Evolutionary conservation across 1,140 invertebrate species (phyloP).

Genomic region (Hylaeus volcanicus): DNA sequence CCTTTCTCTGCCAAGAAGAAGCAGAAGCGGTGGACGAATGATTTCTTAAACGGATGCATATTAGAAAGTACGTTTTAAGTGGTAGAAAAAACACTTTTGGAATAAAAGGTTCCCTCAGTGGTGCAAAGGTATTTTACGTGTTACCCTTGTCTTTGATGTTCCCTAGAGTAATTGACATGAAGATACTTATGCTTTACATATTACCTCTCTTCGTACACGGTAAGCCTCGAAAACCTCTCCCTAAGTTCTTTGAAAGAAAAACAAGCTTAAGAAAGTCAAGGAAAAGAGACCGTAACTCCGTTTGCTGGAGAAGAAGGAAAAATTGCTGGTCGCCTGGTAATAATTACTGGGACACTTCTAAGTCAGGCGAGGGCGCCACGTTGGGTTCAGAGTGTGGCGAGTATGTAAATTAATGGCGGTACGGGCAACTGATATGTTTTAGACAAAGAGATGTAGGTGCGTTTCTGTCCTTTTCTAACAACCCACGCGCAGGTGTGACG

Average conservation of each 20-base stretch:
- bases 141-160: slow-evolving; percentile 79
- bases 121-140: slow-evolving; percentile 53
- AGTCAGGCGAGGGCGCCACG: no score
- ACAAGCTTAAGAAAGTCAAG: background rate
- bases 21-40: slow-evolving; percentile 66
- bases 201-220: slow-evolving; percentile 8
- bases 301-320: background rate
- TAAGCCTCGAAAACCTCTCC: slow-evolving; percentile 8
- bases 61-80: slow-evolving; percentile 58
- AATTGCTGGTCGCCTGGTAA: background rate
- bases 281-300: background rate
- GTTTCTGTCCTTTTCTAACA: no score
- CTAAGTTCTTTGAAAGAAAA: background rate
- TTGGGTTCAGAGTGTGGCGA: no score
- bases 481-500: no score
- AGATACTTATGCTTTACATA: slow-evolving; percentile 78
- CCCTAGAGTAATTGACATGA: slow-evolving; percentile 87
- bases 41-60: slow-evolving; percentile 53
- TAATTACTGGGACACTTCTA: no score
- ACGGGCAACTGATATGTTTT: no score
- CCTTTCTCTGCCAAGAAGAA: slow-evolving; percentile 50
- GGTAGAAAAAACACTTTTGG: slow-evolving; percentile 64
- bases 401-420: no score
- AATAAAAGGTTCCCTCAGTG: slow-evolving; percentile 61
- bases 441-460: no score